Percentiles rank a stretch among this genome's conserved stretches.
phyloP scores from a whole-genome alignment of 2,888 invertebrate genomes.

The Papilio protenor region DNA sequence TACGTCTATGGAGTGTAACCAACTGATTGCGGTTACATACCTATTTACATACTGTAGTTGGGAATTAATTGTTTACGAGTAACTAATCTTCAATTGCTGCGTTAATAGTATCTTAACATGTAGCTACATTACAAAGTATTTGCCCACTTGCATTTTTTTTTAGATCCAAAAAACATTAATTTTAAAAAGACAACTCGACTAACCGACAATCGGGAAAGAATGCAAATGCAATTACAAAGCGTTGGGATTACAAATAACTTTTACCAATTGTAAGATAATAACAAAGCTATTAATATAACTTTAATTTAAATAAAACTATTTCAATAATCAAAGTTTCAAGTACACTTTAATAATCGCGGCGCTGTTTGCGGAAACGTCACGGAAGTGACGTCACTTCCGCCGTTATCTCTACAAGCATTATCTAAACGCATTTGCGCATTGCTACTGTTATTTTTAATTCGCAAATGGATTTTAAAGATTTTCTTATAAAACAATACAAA shows the following conservation, averaged over 20 bases:
- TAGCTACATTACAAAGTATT: background rate
- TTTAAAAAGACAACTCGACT: too few relatives aligned
- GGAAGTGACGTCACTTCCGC: constrained; percentile 47
- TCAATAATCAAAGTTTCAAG: constrained; percentile 3
- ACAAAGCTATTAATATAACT: too few relatives aligned
- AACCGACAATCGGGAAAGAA: too few relatives aligned
- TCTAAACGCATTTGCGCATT: constrained; percentile 31
- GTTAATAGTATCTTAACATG: background rate
- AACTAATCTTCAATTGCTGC: background rate
- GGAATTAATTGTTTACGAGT: background rate
- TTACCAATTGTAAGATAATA: too few relatives aligned
- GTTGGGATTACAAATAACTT: too few relatives aligned
- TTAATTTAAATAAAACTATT: background rate
- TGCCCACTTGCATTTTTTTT: too few relatives aligned
- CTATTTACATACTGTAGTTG: background rate
- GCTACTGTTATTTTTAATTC: constrained; percentile 13
- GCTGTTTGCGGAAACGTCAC: constrained; percentile 45
- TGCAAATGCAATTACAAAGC: too few relatives aligned
- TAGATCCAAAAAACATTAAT: too few relatives aligned
- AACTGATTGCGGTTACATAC: background rate
- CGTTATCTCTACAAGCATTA: constrained; percentile 46
- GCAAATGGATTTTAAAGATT: background rate
- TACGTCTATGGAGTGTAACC: background rate
- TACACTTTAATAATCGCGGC: constrained; percentile 25
- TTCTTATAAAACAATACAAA: background rate